These are phyloP conservation scores for Leucophenga maculata DNA, from an alignment of 2,888 invertebrate genomes.

Conservation along the genomic window DNA sequence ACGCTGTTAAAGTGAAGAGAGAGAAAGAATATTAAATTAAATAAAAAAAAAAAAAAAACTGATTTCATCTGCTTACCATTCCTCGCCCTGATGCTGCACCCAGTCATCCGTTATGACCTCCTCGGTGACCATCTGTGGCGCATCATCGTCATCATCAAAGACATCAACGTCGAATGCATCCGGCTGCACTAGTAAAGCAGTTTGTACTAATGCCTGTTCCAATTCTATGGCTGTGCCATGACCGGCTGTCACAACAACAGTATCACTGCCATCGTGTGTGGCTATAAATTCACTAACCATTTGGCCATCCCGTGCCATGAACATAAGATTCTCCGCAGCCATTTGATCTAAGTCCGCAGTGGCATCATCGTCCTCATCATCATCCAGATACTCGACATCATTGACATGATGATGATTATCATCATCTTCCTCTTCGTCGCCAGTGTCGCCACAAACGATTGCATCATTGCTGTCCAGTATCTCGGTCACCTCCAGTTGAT, in stretches of 20 bases:
- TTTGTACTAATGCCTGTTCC: neutral
- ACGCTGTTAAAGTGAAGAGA: constrained; percentile 74
- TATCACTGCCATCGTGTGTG: constrained; percentile 53
- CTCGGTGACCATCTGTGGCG: constrained; percentile 82
- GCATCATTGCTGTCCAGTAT: constrained; percentile 47
- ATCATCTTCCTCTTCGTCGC: constrained; percentile 42
- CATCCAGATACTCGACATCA: constrained; percentile 22
- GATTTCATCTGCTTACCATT: constrained; percentile 74
- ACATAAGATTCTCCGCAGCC: constrained; percentile 78
- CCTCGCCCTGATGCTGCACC: constrained; percentile 82
- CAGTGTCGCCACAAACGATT: constrained; percentile 40
- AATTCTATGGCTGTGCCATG: constrained; percentile 50
- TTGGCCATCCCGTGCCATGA: constrained; percentile 75
- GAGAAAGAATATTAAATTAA: neutral
- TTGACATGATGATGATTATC: constrained; percentile 45
- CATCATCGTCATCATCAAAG: constrained; percentile 70
- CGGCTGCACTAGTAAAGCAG: neutral
- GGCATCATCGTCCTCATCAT: constrained; percentile 40
- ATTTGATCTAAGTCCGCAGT: constrained; percentile 74
- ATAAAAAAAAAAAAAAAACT: neutral
- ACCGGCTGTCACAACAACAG: constrained; percentile 56
- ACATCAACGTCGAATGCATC: constrained; percentile 49
- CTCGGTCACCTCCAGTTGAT: constrained; percentile 52
- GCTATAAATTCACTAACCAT: constrained; percentile 65
- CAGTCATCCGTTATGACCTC: constrained; percentile 88